Evolutionary conservation across 2,113 vertebrate genomes (phyloP), one percentile per base, ranked within the genome.

Genomic region (Probosciger aterrimus): DNA sequence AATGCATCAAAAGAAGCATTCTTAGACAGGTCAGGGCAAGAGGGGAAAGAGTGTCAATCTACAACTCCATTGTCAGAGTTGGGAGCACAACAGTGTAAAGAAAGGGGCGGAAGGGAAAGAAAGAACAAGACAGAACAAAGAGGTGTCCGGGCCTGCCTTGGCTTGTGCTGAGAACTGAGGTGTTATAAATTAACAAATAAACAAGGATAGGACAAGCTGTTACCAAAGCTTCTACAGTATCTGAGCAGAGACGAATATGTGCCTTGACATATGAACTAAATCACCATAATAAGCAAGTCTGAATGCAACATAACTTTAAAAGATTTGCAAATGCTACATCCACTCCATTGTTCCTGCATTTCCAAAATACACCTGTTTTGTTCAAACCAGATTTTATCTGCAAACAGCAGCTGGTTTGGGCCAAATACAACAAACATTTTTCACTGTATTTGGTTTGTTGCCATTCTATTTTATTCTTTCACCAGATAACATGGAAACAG

Each of bases 141-240:
- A 91, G 80, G 23, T 39, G 75, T 37, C 46, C 4, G 0, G 79
- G 82, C 80, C 63, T 83, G 82, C 50, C 23, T 49, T 81, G 63
- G 71, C 52, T 87, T 94, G 60, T 71, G 64, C 71, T 93, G 68
- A 62, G 79, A 85, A 92, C 49, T 7, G 71, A 86, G 73, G 85
- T 55, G 68, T 50, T 88, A 94, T 90, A 96, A 90, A 96, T 95
- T 88, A 95, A 83, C 71, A 94, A 91, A 92, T 92, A 96, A 95
- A 93, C 60, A 85, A 53, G 70, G 41, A 69, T 14, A 62, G 68
- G 75, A 88, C 93, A 96, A 93, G 79, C 75, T 83, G 85, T 55
- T 93, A 73, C 59, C 65, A 52, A 93, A 60, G 50, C 31, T 64
- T 68, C 68, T 43, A 59, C 79, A 94, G 64, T 65, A 73, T 67